Base-by-base conservation (phyloP, 2,797 vertebrate species). In the Amniataba percoides region DNA sequence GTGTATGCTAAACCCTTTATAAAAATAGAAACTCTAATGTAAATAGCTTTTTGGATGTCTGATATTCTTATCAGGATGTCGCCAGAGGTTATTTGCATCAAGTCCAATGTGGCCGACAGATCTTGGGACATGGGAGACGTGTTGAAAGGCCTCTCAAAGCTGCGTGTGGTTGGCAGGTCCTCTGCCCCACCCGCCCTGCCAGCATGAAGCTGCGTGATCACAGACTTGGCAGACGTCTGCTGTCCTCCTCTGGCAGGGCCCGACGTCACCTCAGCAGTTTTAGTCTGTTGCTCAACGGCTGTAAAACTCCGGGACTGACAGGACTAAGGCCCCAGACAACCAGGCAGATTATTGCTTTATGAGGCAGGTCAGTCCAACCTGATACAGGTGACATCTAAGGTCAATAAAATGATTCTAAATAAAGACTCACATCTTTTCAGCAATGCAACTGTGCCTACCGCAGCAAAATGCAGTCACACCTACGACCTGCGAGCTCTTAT, bases 191-290 rank as follows among this genome's bases (percentile, higher is more conserved):
- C 61, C 56, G 0, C 15, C 46, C 63, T 62, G 70, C 68, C 84
- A 89, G 63, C 72, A 59, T 8, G 64, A 48, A 40, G 77, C 86
- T 84, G 88, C 86, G 63, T 94, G 94, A 92, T 81, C 83, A 64
- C 61, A 64, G 68, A 48, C 82, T 82, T 93, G 88, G 87, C 85
- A 85, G 53, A 40, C 7, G 65, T 68, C 81, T 84, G 74, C 58
- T 57, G 19, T 27, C 55, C 39, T 46, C 42, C 53, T 65, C 64
- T 49, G 60, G 71, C 59, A n/a, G 45, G 58, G 45, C 42, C 58
- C 23, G 14, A 23, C 70, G 73, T 70, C 40, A 62, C 62, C 40
- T 64, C 74, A 46, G 19, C 80, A 78, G 61, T 63, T 36, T 42
- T 19, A 68, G 25, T 48, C 66, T 49, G 43, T 91, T 92, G 65